Percentiles rank a stretch among this genome's conserved stretches.
Conservation (phyloP, 2,113 vertebrate species). For the Ondatra zibethicus region DNA sequence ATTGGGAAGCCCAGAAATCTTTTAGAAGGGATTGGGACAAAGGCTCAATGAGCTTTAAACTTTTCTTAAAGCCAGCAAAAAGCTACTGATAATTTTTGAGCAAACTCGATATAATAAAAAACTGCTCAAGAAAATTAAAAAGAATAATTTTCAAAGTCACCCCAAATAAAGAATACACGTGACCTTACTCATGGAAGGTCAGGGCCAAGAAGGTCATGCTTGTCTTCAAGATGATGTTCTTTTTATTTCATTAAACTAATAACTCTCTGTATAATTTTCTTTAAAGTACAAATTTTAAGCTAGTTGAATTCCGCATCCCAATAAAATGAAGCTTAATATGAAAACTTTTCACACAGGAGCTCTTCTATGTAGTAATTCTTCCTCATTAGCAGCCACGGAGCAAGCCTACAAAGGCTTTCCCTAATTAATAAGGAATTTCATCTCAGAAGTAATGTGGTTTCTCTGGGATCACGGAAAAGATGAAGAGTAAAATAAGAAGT, state of each 20-base stretch:
- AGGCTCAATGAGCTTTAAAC: background rate
- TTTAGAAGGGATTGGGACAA: background rate
- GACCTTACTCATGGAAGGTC: background rate
- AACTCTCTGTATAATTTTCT: constrained; percentile 40
- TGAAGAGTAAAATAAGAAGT: constrained; percentile 13
- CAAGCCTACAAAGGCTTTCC: constrained; percentile 41
- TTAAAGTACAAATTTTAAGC: constrained; percentile 58
- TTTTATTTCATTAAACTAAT: constrained; percentile 46
- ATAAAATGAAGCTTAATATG: constrained; percentile 34
- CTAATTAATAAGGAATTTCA: constrained; percentile 40
- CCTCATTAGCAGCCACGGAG: constrained; percentile 30
- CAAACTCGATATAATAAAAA: background rate
- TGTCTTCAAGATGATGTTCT: constrained; percentile 37
- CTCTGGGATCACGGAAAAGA: constrained; percentile 35
- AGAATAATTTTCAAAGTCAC: background rate
- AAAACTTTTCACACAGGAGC: constrained; percentile 25
- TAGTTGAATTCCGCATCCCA: constrained; percentile 29
- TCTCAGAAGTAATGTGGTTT: constrained; percentile 14
- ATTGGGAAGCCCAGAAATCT: background rate
- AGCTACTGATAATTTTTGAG: constrained; percentile 2
- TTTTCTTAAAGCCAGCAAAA: constrained; percentile 37
- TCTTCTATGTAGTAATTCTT: constrained; percentile 58
- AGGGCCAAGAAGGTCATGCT: background rate
- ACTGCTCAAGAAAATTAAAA: background rate
- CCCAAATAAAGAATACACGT: background rate